Conservation (phyloP, 2,888 invertebrate genomes). For the Cephonodes hylas region DNA sequence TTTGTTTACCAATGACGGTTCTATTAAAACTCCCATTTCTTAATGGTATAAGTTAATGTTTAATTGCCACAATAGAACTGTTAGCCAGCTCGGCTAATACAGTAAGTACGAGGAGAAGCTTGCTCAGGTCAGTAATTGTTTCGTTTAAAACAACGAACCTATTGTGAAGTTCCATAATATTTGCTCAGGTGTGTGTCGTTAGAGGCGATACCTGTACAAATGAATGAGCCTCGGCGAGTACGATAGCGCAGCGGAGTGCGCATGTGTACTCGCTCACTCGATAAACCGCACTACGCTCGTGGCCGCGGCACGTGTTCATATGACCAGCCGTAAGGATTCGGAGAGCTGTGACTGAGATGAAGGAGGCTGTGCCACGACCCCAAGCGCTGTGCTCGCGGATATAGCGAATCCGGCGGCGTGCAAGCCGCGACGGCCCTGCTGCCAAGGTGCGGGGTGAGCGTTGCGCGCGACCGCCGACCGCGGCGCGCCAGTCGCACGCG, state of each 20-base stretch:
- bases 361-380: slow-evolving; percentile 61
- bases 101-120: neutral
- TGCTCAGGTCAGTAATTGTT: slow-evolving; percentile 43
- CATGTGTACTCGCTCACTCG: slow-evolving; percentile 74
- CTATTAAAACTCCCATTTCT: too few species aligned
- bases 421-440: slow-evolving; percentile 27
- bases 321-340: slow-evolving; percentile 45
- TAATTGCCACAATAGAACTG: too few species aligned
- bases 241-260: slow-evolving; percentile 55
- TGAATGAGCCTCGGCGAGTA: slow-evolving; percentile 62
- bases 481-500: slow-evolving; percentile 65
- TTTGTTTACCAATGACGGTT: too few species aligned
- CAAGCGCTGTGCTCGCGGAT: slow-evolving; percentile 28
- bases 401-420: slow-evolving; percentile 28
- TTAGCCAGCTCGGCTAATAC: too few species aligned
- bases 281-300: slow-evolving; percentile 71
- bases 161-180: slow-evolving; percentile 69
- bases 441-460: slow-evolving; percentile 45
- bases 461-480: slow-evolving; percentile 43
- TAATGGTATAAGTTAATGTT: too few species aligned
- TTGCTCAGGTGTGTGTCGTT: slow-evolving; percentile 72
- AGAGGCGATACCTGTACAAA: slow-evolving; percentile 51
- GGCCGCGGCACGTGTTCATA: slow-evolving; percentile 63
- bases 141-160: slow-evolving; percentile 56
- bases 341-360: slow-evolving; percentile 44